phyloP scores from a whole-genome alignment of 1,140 invertebrate species.

The Lamellibrachia luymesi region DNA sequence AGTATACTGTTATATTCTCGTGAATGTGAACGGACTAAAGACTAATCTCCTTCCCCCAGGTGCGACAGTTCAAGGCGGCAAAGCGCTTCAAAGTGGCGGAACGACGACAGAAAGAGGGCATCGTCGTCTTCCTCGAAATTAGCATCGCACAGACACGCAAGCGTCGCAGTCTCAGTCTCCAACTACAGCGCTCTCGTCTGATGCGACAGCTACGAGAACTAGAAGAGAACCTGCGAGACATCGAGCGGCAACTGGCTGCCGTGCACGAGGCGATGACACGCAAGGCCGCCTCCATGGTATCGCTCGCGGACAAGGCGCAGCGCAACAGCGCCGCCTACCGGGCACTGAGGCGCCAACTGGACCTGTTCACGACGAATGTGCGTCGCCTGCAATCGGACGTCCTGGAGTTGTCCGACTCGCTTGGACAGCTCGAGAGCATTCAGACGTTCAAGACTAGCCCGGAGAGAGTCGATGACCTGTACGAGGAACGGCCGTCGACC shows the following conservation, averaged over 20 bases:
- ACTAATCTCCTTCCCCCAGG: neutral
- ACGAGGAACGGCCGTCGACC: constrained; percentile 41
- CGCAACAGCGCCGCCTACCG: constrained; percentile 43
- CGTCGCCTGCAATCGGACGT: constrained; percentile 46
- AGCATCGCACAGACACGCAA: constrained; percentile 47
- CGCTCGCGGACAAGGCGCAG: constrained; percentile 43
- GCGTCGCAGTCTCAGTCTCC: constrained; percentile 46
- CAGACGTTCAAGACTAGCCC: constrained; percentile 50
- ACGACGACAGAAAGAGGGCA: constrained; percentile 50
- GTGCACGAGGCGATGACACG: constrained; percentile 41
- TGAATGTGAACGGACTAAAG: too few species aligned
- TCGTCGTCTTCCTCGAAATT: constrained; percentile 52
- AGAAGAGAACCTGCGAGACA: constrained; percentile 38
- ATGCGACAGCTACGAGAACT: constrained; percentile 45
- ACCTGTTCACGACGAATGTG: constrained; percentile 42
- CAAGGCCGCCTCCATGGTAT: constrained; percentile 43
- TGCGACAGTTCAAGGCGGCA: constrained; percentile 30
- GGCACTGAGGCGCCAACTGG: constrained; percentile 41
- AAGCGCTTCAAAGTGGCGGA: constrained; percentile 39
- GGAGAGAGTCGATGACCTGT: constrained; percentile 50
- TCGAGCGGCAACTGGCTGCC: constrained; percentile 44
- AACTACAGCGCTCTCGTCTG: constrained; percentile 45
- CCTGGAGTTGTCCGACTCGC: constrained; percentile 40
- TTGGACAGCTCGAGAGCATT: constrained; percentile 51
- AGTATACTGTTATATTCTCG: too few species aligned